phyloP scores from a whole-genome alignment of 53 echinoderm and acorn worm species.

The Paelopatides confundens region DNA sequence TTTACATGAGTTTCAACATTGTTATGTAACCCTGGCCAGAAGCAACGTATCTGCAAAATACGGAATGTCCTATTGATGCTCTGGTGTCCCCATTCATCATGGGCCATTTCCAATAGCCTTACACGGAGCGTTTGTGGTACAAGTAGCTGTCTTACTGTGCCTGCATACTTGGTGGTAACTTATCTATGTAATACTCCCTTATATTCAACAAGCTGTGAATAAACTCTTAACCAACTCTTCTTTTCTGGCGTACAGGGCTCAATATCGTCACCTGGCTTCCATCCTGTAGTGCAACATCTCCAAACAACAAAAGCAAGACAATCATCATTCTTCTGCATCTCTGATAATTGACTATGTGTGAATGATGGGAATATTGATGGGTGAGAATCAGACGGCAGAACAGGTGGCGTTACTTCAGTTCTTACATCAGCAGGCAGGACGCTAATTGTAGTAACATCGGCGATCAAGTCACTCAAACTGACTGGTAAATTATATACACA shows the following conservation, averaged over 20 bases:
- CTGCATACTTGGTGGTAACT: background rate
- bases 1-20: constrained; percentile 10
- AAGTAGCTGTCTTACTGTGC: background rate
- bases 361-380: constrained; percentile 65
- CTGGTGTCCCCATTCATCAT: constrained; percentile 42
- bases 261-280: too few species aligned
- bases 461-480: too few species aligned
- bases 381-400: too few species aligned
- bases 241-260: background rate
- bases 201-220: background rate
- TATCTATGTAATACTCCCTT: constrained; percentile 46
- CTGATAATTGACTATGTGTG: constrained; percentile 30
- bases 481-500: too few species aligned
- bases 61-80: background rate
- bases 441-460: too few species aligned
- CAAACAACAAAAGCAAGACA: too few species aligned
- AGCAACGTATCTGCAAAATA: constrained; percentile 14
- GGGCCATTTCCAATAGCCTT: background rate
- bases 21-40: constrained; percentile 45
- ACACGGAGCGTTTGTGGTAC: background rate
- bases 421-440: too few species aligned
- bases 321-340: constrained; percentile 35
- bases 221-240: constrained; percentile 33
- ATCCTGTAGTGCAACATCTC: constrained; percentile 32
- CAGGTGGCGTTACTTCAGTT: too few species aligned